Conservation (phyloP, 1,140 invertebrate genomes). For the Olivierus martensii region DNA sequence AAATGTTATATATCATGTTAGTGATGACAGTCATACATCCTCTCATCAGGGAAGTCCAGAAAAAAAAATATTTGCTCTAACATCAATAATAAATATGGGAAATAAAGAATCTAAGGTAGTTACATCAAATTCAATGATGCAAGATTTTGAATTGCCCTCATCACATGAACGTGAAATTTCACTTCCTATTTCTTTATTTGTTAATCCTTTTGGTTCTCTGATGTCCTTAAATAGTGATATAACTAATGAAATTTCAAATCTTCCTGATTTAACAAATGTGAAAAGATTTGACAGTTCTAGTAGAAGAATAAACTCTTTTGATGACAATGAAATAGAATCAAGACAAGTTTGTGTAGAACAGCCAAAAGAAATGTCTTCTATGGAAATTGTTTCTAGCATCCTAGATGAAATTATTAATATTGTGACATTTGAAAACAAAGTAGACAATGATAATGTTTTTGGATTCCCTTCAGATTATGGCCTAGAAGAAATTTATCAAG, state of each 20-base stretch:
- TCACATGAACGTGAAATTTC: slow-evolving; percentile 20
- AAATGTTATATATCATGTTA: slow-evolving; percentile 69
- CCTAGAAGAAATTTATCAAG: slow-evolving; percentile 10
- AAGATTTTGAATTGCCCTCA: slow-evolving; percentile 39
- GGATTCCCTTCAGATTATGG: slow-evolving; percentile 11
- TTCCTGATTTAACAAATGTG: slow-evolving; percentile 13
- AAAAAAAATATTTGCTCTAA: slow-evolving; percentile 19
- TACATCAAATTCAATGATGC: slow-evolving; percentile 37
- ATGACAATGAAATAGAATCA: slow-evolving; percentile 15
- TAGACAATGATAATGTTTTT: slow-evolving; percentile 2
- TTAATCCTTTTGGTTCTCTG: slow-evolving; percentile 37
- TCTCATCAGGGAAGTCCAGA: slow-evolving; percentile 14
- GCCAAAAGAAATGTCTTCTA: not conserved
- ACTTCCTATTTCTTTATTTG: slow-evolving; percentile 38
- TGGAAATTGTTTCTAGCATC: slow-evolving; percentile 8
- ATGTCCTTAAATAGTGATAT: slow-evolving; percentile 18
- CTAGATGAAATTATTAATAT: slow-evolving; percentile 10
- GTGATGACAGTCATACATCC: slow-evolving; percentile 20
- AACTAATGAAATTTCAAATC: slow-evolving; percentile 2
- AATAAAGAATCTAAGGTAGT: slow-evolving; percentile 23
- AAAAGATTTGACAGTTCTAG: slow-evolving; percentile 13
- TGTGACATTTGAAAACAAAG: not conserved
- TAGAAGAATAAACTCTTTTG: slow-evolving; percentile 16
- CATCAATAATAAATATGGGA: slow-evolving; percentile 11
- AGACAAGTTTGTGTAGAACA: no score